phyloP scores from a whole-genome alignment of 30 jellyfish, hydroid and myxozoan genomes.

The Aurelia sp. region DNA sequence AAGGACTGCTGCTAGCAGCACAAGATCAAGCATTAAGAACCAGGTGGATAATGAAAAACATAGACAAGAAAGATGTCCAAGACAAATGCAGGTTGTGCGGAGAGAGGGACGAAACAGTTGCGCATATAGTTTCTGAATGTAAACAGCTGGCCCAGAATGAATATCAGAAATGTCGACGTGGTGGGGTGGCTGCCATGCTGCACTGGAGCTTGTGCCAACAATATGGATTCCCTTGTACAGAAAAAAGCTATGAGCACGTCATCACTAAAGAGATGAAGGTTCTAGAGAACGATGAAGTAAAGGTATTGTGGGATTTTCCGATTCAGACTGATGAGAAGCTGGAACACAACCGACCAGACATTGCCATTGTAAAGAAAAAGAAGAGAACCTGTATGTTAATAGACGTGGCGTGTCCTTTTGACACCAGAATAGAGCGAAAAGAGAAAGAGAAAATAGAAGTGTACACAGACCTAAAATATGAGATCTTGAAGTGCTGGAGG shows the following conservation, averaged over 20 bases:
- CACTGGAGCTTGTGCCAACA: background rate
- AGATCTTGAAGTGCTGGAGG: constrained; percentile 1
- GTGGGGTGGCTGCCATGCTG: constrained; percentile 25
- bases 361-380: too few species aligned
- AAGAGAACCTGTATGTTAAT: too few species aligned
- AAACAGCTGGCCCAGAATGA: constrained; percentile 22
- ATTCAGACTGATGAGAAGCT: constrained; percentile 21
- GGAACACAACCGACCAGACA: background rate
- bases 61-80: background rate
- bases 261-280: background rate
- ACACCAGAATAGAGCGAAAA: too few species aligned
- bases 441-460: too few species aligned
- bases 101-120: constrained; percentile 31
- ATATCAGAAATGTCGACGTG: constrained; percentile 9
- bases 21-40: background rate
- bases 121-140: constrained; percentile 21
- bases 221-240: constrained; percentile 31
- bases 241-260: constrained; percentile 32
- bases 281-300: constrained; percentile 21
- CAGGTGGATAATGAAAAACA: background rate
- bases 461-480: too few species aligned
- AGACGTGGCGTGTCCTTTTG: too few species aligned
- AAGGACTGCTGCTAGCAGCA: constrained; percentile 9
- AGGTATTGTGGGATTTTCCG: constrained; percentile 37
- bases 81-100: constrained; percentile 37